These are phyloP conservation scores for Mola mola DNA, from an alignment of 2,113 vertebrate species.

Conservation along the genomic window DNA sequence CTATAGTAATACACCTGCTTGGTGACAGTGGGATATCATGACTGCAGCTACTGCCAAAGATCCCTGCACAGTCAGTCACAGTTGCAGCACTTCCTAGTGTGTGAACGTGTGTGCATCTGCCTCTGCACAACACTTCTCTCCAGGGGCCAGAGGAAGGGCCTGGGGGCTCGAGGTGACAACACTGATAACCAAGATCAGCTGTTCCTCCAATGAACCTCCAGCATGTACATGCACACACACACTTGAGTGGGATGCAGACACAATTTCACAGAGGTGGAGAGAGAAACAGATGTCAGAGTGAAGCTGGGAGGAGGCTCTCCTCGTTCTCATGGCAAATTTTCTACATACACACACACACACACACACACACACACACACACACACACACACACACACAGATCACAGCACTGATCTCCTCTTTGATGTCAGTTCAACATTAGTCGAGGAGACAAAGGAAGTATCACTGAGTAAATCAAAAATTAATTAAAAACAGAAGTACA, in stretches of 20 bases:
- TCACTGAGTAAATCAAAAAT: no score
- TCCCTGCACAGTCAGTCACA: constrained; percentile 31
- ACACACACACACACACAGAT: constrained; percentile 18
- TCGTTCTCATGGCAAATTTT: constrained; percentile 43
- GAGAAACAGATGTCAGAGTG: constrained; percentile 63
- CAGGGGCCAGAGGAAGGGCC: no score
- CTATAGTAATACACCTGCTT: no score
- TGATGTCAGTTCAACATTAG: constrained; percentile 44
- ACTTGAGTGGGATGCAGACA: constrained; percentile 6
- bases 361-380: constrained; percentile 20
- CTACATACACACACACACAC: constrained; percentile 8
- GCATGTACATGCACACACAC: constrained; percentile 11
- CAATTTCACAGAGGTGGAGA: constrained; percentile 40
- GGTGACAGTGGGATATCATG: not conserved
- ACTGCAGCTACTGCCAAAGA: constrained; percentile 11
- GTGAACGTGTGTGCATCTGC: no score
- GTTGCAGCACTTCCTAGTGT: no score
- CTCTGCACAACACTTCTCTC: no score
- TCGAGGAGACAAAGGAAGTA: constrained; percentile 22
- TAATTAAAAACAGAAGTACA: no score
- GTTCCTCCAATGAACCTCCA: no score
- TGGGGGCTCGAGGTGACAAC: no score
- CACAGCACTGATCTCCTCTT: constrained; percentile 26
- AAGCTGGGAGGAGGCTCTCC: constrained; percentile 39
- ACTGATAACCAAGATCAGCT: no score